Conservation (phyloP, 2,888 invertebrate genomes). For the Teleogryllus oceanicus region DNA sequence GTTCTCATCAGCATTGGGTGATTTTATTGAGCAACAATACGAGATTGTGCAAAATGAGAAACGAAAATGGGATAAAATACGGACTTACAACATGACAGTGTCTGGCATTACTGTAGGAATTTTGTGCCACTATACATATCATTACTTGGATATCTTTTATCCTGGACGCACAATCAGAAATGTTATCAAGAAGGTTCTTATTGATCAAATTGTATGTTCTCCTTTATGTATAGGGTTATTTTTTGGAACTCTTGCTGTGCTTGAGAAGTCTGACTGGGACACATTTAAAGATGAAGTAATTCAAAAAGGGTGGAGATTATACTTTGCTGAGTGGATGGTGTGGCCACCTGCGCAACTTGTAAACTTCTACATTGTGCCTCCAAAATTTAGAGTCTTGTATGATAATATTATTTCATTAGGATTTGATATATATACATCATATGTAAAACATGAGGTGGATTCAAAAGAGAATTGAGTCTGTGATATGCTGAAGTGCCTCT, state of each 20-base stretch:
- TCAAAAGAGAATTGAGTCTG: conserved; percentile 10
- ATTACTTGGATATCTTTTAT: conserved; percentile 65
- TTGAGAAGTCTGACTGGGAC: conserved; percentile 61
- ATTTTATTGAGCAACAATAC: conserved; percentile 75
- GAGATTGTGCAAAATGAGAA: conserved; percentile 58
- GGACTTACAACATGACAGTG: conserved; percentile 72
- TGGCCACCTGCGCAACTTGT: conserved; percentile 92
- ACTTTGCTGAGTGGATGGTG: conserved; percentile 83
- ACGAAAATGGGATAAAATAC: conserved; percentile 54
- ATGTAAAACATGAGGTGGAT: conserved; percentile 60
- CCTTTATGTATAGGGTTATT: conserved; percentile 75
- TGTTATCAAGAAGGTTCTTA: conserved; percentile 71
- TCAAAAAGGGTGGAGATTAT: conserved; percentile 72
- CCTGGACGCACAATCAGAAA: conserved; percentile 64
- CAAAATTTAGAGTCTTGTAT: conserved; percentile 78
- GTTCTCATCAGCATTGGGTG: conserved; percentile 72
- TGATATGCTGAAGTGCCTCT: not conserved
- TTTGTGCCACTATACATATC: conserved; percentile 84
- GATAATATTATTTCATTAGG: conserved; percentile 81
- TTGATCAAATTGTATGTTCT: conserved; percentile 82
- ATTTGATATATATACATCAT: conserved; percentile 81
- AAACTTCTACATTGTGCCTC: conserved; percentile 86
- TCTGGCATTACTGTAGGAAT: conserved; percentile 75
- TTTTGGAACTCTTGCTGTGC: conserved; percentile 68
- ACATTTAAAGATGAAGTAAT: conserved; percentile 66